These are phyloP conservation scores for Varanus komodoensis DNA, from an alignment of 2,113 vertebrate species.

Conservation along the genomic window DNA sequence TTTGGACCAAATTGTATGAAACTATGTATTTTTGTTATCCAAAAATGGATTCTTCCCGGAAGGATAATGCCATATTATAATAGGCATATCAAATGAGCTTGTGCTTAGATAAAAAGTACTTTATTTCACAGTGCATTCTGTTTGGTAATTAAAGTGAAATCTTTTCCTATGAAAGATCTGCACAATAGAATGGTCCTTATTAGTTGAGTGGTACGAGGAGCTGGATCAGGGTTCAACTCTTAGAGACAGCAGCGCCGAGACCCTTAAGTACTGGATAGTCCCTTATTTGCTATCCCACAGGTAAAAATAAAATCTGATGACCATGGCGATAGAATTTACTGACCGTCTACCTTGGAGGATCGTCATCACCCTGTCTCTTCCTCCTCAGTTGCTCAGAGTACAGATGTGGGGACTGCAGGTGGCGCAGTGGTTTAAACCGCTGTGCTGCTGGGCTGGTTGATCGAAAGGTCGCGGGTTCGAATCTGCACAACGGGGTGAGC, in stretches of 20 bases:
- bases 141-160: not conserved
- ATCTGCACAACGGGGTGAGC: too few relatives aligned
- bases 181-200: not conserved
- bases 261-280: too few relatives aligned
- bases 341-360: not conserved
- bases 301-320: not conserved
- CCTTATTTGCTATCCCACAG: not conserved
- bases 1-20: slow-evolving; percentile 1
- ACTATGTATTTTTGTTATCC: not conserved
- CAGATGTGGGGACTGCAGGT: too few relatives aligned
- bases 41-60: not conserved
- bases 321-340: not conserved
- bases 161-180: not conserved
- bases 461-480: too few relatives aligned
- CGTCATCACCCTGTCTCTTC: not conserved
- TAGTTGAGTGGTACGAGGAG: not conserved
- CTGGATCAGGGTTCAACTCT: not conserved
- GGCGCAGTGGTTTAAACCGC: too few relatives aligned
- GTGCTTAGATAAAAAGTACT: not conserved
- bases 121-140: slow-evolving; percentile 6
- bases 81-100: not conserved
- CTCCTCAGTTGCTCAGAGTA: not conserved
- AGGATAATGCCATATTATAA: not conserved
- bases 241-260: not conserved
- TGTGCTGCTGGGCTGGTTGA: too few relatives aligned